phyloP scores from a whole-genome alignment of 2,113 vertebrate species.

The Tretioscincus oriximinensis region DNA sequence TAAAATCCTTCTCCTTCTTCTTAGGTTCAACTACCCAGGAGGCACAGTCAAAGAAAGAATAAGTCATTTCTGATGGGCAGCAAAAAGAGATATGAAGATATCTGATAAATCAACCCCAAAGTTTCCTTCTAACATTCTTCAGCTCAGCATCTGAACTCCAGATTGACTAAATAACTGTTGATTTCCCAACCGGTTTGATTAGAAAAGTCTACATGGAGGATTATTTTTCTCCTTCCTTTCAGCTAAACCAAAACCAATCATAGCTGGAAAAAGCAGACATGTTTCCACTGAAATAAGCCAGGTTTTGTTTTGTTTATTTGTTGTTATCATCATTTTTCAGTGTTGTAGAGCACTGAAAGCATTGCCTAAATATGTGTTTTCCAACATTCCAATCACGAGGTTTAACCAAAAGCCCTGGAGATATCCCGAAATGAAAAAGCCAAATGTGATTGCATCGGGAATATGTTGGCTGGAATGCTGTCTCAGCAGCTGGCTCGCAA shows the following conservation, averaged over 20 bases:
- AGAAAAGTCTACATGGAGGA: background rate
- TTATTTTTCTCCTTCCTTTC: background rate
- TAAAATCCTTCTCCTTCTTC: too few species aligned
- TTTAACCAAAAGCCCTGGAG: slow-evolving; percentile 63
- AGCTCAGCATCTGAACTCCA: background rate
- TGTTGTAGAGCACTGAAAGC: slow-evolving; percentile 43
- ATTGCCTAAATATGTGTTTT: slow-evolving; percentile 62
- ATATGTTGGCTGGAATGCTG: slow-evolving; percentile 67
- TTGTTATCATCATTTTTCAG: background rate
- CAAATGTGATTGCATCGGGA: slow-evolving; percentile 64
- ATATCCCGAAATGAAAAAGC: slow-evolving; percentile 64
- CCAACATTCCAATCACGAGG: slow-evolving; percentile 66
- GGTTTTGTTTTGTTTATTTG: background rate
- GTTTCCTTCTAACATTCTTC: background rate
- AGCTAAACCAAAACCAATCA: background rate
- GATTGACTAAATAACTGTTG: background rate
- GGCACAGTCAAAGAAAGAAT: too few species aligned
- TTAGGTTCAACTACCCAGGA: too few species aligned
- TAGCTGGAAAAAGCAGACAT: background rate
- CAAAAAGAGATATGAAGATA: background rate
- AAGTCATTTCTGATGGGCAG: background rate
- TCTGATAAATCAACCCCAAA: background rate
- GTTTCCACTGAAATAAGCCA: background rate
- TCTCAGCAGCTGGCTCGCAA: slow-evolving; percentile 71
- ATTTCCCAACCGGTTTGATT: background rate